phyloP scores from a whole-genome alignment of 2,113 vertebrate species.

The Rissa tridactyla region DNA sequence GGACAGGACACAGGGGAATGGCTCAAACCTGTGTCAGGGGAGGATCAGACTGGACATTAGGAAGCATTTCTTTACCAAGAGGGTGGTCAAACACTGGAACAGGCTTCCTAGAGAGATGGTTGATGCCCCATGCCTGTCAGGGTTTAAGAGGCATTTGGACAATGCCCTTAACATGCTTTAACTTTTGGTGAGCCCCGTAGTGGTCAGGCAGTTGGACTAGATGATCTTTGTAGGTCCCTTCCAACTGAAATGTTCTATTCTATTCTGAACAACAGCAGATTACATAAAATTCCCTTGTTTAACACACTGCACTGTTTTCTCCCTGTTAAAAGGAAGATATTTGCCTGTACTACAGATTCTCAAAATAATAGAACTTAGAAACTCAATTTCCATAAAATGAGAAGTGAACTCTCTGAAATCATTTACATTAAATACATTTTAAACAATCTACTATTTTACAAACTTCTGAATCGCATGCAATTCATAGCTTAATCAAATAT shows the following conservation, averaged over 20 bases:
- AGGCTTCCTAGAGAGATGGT: neutral
- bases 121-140: neutral
- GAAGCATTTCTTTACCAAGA: neutral
- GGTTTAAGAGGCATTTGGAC: neutral
- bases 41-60: too few species aligned
- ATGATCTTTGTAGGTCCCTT: neutral
- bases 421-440: neutral
- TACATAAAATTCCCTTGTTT: neutral
- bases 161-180: neutral
- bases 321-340: neutral
- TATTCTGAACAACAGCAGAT: neutral
- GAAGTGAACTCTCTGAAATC: neutral
- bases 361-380: neutral
- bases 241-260: neutral
- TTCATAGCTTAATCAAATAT: constrained; percentile 4
- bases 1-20: too few species aligned
- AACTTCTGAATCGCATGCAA: neutral
- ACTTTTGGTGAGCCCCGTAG: neutral
- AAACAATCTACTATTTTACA: neutral
- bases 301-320: neutral
- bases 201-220: neutral
- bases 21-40: too few species aligned
- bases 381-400: neutral
- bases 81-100: neutral
- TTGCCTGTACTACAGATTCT: neutral